These are phyloP conservation scores for Phrixothrix hirtus DNA, from an alignment of 2,888 invertebrate species.

Conservation along the genomic window DNA sequence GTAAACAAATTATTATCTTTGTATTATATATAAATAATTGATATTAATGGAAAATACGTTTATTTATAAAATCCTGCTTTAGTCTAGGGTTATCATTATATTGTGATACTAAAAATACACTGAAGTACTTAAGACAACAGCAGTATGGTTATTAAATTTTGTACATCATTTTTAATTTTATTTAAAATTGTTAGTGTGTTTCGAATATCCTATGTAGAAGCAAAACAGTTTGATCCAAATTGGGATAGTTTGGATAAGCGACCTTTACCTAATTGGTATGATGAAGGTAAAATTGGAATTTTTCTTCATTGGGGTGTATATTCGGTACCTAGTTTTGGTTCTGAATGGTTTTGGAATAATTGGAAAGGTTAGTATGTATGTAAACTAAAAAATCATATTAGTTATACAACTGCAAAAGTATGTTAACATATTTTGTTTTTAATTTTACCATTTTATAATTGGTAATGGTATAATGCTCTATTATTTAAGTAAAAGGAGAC, in stretches of 20 bases:
- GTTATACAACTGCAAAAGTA: neutral
- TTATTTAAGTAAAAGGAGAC: too few relatives aligned
- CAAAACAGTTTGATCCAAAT: conserved; percentile 58
- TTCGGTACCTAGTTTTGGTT: conserved; percentile 82
- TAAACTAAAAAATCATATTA: conserved; percentile 24
- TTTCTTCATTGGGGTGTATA: conserved; percentile 95
- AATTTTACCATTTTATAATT: too few relatives aligned
- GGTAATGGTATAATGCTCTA: too few relatives aligned
- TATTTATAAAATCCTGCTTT: too few relatives aligned
- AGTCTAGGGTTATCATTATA: too few relatives aligned
- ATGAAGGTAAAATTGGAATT: conserved; percentile 87
- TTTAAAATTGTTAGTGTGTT: neutral
- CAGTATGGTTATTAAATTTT: too few relatives aligned
- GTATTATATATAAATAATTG: too few relatives aligned
- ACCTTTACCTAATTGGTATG: conserved; percentile 86
- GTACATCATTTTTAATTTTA: neutral
- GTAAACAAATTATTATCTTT: too few relatives aligned
- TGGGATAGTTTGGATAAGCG: conserved; percentile 86
- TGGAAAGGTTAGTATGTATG: too few relatives aligned
- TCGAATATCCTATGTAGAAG: neutral
- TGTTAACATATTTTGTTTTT: neutral
- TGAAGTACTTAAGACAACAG: too few relatives aligned
- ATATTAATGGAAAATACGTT: too few relatives aligned
- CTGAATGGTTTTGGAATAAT: conserved; percentile 91
- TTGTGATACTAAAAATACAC: too few relatives aligned